Conservation (phyloP, 2,797 vertebrate species). For the Brachyrhaphis roseni region DNA sequence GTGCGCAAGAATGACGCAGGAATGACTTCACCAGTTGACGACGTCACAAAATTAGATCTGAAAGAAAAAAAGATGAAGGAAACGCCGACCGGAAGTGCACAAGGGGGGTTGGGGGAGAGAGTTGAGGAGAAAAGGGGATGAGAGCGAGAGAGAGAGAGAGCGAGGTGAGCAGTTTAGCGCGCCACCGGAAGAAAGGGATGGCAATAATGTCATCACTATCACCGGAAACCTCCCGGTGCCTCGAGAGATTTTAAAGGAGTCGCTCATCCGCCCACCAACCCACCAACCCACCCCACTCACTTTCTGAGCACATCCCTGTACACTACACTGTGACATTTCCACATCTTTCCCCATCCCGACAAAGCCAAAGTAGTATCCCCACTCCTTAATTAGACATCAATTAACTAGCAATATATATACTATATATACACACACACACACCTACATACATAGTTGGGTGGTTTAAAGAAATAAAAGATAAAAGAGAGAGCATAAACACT, state of each 20-base stretch:
- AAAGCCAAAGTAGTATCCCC: not conserved
- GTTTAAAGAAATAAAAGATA: not conserved
- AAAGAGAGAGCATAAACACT: not conserved
- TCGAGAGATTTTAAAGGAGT: slow-evolving; percentile 44
- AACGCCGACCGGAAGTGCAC: slow-evolving; percentile 70
- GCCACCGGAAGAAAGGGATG: slow-evolving; percentile 64
- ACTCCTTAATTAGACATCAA: not conserved
- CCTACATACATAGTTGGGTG: not conserved
- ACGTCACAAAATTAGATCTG: slow-evolving; percentile 74
- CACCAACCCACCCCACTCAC: not conserved
- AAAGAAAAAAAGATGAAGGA: slow-evolving; percentile 59
- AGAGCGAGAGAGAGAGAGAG: not conserved
- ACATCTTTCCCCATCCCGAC: slow-evolving; percentile 2
- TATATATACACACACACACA: too few species aligned
- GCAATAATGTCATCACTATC: slow-evolving; percentile 67
- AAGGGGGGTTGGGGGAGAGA: not conserved
- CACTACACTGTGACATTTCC: slow-evolving; percentile 35
- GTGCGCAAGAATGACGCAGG: slow-evolving; percentile 86
- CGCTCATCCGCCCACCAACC: slow-evolving; percentile 18
- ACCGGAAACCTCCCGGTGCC: slow-evolving; percentile 76
- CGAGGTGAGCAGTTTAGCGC: slow-evolving; percentile 10
- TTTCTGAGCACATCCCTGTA: slow-evolving; percentile 28
- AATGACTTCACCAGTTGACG: slow-evolving; percentile 75
- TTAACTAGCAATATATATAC: not conserved
- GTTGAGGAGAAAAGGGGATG: not conserved